Base-by-base conservation (phyloP, 2,113 vertebrate genomes). In the Varanus salvator region DNA sequence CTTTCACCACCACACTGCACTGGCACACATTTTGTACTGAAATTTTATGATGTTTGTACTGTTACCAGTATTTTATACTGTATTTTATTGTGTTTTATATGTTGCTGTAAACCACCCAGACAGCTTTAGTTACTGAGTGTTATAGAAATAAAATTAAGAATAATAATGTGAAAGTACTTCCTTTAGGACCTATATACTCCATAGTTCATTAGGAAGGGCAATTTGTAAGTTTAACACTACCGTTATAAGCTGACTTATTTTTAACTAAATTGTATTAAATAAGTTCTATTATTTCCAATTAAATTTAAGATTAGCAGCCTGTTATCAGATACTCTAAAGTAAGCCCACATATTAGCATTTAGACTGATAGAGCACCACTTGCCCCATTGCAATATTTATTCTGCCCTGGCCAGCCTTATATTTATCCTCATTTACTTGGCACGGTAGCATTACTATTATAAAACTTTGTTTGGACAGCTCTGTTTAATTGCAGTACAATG, bases 321-420 rank as follows among this genome's bases (percentile, higher is more conserved):
- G 23, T 57, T 95, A 95, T 93, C 93, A 94, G 90, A 90, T 93
- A 90, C 85, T 94, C 91, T 93, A 94, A 91, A 96, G 84, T 75
- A 92, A 95, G 96, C 91, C 88, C 91, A 94, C 93, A 93, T 91
- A 95, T 95, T 94, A 95, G 91, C 91, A 93, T 93, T 96, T 95
- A 94, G 92, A 95, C 91, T 94, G 94, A 95, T 91, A 93, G 87
- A 92, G 90, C 91, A 94, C 93, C 93, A 95, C 91, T 94, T 94
- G 91, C 93, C 90, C 93, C 93, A 75, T 90, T 93, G 96, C 91
- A 93, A 94, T 94, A 94, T 95, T 96, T 96, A 92, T 93, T 93
- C 92, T 94, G 88, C 78, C 91, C 89, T 85, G 87, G 88, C 94
- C 93, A 88, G 90, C 90, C 92, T 94, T 94, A 92, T 96, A 93